Evolutionary conservation across 2,888 invertebrate genomes (phyloP).

Genomic region (Scaptomyza caliginosa): DNA sequence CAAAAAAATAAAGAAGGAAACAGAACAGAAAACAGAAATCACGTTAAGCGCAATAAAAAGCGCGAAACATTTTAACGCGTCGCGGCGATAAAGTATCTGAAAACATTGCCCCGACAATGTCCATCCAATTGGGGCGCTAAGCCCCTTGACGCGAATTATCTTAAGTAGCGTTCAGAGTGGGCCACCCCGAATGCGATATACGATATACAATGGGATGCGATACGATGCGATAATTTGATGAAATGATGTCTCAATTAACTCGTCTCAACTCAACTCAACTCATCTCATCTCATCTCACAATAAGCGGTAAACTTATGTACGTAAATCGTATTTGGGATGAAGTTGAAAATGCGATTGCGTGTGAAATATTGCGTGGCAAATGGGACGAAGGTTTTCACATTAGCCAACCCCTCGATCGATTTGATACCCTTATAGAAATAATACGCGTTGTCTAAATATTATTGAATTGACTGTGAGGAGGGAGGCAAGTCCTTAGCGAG

Average conservation of each 20-base stretch:
- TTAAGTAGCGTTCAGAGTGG: slow-evolving; percentile 59
- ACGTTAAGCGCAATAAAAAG: slow-evolving; percentile 79
- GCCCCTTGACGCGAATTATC: slow-evolving; percentile 72
- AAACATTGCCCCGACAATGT: slow-evolving; percentile 72
- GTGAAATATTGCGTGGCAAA: slow-evolving; percentile 59
- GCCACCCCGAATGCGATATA: slow-evolving; percentile 56
- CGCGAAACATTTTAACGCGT: slow-evolving; percentile 79
- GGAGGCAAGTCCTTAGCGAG: slow-evolving; percentile 1
- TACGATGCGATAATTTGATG: slow-evolving; percentile 70
- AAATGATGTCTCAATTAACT: slow-evolving; percentile 77
- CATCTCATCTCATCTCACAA: slow-evolving; percentile 9
- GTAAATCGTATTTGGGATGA: background rate
- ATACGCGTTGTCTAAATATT: slow-evolving; percentile 72
- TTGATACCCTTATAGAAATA: slow-evolving; percentile 69
- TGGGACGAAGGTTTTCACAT: slow-evolving; percentile 17
- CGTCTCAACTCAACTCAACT: slow-evolving; percentile 1
- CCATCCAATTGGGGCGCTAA: slow-evolving; percentile 68
- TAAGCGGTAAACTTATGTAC: background rate
- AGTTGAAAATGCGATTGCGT: slow-evolving; percentile 51
- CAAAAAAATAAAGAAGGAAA: background rate
- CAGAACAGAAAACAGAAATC: slow-evolving; percentile 54
- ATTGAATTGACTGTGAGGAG: slow-evolving; percentile 39
- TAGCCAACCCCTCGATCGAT: slow-evolving; percentile 46
- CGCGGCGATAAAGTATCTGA: slow-evolving; percentile 76
- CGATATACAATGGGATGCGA: slow-evolving; percentile 31